Base-by-base conservation (phyloP, 1,140 invertebrate species). In the Asbolus verrucosus region DNA sequence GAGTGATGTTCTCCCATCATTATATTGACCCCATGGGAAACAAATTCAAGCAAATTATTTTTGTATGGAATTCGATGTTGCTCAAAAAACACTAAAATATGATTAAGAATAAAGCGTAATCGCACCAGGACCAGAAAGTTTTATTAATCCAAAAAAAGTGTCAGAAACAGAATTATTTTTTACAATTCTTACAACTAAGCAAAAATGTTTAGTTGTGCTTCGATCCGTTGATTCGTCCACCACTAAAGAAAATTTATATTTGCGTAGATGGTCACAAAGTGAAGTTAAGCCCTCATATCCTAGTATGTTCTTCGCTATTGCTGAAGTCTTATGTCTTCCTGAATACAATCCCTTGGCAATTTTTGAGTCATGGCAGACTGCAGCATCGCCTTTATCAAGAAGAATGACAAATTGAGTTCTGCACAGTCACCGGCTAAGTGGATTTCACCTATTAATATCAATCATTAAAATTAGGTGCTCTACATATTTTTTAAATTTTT, bases 191-290 rank as follows among this genome's bases (percentile, higher is more conserved):
- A 72, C 73, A 41, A 80, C 71, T 18, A 81, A 21, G 15, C 69
- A 75, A 31, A 82, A 76, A 71, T 78, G 69, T 75, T 82, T 83
- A 9, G 18, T 67, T 5, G 43, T 70, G 16, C 50, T 66, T 19
- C 67, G 50, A 72, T 83, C 81, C 9, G 80, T 82, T 4, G 76
- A 78, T 72, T 82, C 81, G 65, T 82, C 81, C 60, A 81, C 75
- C 15, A 82, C 78, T 63, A 82, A 66, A 16, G 78, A 80, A 78
- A 83, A 82, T 62, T 78, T 77, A 9, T 73, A 71, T 24, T 54
- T 68, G 71, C 72, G 43, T 11, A 81, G 61, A 65, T 71, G 33
- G 50, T 60, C 65, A 65, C 71, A 71, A 65, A 77, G 16, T 33
- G 11, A 27, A 6, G 9, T n/a, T n/a, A 54, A 36, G 13, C 15